phyloP scores from a whole-genome alignment of 64 coral and sea anemone genomes.

The Acropora tenuis region DNA sequence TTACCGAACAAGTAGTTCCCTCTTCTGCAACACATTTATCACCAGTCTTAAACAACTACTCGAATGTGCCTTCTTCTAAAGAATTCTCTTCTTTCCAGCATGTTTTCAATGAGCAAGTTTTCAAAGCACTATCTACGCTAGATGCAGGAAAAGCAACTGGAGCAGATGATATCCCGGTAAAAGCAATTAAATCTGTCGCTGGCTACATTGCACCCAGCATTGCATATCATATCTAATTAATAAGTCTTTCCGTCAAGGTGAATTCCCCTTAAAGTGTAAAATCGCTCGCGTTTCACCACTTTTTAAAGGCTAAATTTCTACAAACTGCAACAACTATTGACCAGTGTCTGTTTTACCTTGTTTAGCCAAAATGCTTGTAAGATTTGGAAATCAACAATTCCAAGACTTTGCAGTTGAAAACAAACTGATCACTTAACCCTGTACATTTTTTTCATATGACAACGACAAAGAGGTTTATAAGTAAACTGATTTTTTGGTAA shows the following conservation, averaged over 20 bases:
- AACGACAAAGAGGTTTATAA: slow-evolving; percentile 3
- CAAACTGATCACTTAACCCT: slow-evolving; percentile 16
- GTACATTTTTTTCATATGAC: not conserved
- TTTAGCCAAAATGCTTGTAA: not conserved
- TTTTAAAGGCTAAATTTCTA: not conserved
- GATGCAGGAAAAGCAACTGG: too few relatives aligned
- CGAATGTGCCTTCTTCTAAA: too few relatives aligned
- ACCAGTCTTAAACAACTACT: too few relatives aligned
- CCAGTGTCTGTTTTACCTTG: too few relatives aligned
- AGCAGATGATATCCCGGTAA: too few relatives aligned
- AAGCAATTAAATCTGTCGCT: not conserved
- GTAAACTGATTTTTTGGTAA: slow-evolving; percentile 5
- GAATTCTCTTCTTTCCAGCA: too few relatives aligned
- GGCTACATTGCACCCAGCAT: not conserved
- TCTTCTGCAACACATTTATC: too few relatives aligned
- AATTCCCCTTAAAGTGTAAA: not conserved
- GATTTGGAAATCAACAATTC: not conserved
- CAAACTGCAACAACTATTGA: too few relatives aligned
- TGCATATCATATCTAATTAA: not conserved
- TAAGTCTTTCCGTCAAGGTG: not conserved
- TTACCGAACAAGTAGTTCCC: too few relatives aligned
- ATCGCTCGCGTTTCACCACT: not conserved
- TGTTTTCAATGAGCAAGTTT: too few relatives aligned
- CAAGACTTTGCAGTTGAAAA: not conserved
- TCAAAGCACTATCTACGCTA: too few relatives aligned